These are phyloP conservation scores for Drosophila putrida DNA, from an alignment of 2,888 invertebrate species.

Conservation along the genomic window DNA sequence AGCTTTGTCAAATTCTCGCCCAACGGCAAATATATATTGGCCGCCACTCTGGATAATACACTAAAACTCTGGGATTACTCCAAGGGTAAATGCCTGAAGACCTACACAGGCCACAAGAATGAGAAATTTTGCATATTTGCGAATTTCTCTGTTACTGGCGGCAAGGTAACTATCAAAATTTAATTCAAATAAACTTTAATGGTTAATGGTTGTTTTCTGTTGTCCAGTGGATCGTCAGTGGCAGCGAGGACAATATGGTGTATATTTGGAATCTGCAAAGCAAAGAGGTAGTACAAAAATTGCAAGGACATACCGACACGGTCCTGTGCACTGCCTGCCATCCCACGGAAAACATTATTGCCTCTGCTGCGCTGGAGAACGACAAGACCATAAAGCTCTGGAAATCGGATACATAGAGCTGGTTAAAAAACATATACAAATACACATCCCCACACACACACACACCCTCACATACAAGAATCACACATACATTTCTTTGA, in stretches of 20 bases:
- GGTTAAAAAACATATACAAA: not conserved
- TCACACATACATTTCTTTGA: constrained; percentile 47
- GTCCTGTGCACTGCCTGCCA: constrained; percentile 99
- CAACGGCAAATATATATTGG: constrained; percentile 99
- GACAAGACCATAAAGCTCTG: constrained; percentile 99
- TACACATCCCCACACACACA: constrained; percentile 6
- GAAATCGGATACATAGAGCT: constrained; percentile 95
- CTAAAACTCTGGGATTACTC: constrained; percentile 99
- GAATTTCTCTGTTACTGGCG: constrained; percentile 99
- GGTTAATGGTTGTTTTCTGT: not conserved
- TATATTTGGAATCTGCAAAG: constrained; percentile 99
- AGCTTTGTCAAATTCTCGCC: constrained; percentile 99
- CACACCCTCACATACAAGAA: constrained; percentile 7
- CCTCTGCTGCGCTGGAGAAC: constrained; percentile 98
- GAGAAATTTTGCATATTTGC: constrained; percentile 99
- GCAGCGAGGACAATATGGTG: constrained; percentile 99
- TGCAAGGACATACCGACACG: constrained; percentile 97
- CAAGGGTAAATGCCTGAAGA: constrained; percentile 99
- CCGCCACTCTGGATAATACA: constrained; percentile 99
- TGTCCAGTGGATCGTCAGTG: constrained; percentile 98
- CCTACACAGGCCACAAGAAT: constrained; percentile 99
- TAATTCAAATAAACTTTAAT: not conserved
- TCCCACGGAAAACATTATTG: constrained; percentile 99
- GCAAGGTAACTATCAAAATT: constrained; percentile 90
- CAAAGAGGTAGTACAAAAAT: constrained; percentile 99